These are phyloP conservation scores for Pitangus sulphuratus DNA, from an alignment of 2,797 vertebrate species.

Conservation along the genomic window DNA sequence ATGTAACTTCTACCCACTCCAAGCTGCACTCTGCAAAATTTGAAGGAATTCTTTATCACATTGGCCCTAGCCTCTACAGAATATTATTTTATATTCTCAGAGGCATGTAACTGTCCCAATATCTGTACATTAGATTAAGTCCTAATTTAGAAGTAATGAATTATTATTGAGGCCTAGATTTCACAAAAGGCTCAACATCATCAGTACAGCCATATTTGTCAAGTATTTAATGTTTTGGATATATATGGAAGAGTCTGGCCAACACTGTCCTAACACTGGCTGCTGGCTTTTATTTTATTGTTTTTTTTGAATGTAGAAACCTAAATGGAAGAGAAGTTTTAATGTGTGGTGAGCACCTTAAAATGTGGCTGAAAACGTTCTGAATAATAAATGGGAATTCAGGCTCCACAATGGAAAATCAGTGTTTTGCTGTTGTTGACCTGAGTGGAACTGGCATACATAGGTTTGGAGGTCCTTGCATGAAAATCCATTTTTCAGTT, in stretches of 20 bases:
- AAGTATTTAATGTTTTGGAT: neutral
- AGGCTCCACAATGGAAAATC: neutral
- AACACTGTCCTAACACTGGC: neutral
- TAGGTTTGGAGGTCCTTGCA: neutral
- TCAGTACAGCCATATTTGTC: neutral
- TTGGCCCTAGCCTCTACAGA: neutral
- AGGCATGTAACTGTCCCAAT: neutral
- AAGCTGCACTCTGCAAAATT: neutral
- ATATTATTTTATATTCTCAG: neutral
- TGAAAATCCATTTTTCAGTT: neutral
- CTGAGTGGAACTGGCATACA: neutral
- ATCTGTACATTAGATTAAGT: neutral
- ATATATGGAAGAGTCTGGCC: neutral
- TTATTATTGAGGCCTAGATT: neutral
- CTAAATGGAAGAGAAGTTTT: neutral
- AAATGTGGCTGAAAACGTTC: neutral
- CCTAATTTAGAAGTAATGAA: neutral
- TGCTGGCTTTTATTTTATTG: neutral
- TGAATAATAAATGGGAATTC: neutral
- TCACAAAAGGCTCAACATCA: neutral
- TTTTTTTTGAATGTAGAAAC: neutral
- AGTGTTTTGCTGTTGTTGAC: neutral
- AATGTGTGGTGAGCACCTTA: neutral
- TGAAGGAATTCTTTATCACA: neutral
- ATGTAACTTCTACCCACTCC: neutral